Conservation (phyloP, 1,140 invertebrate genomes). For the Nasonia giraulti region DNA sequence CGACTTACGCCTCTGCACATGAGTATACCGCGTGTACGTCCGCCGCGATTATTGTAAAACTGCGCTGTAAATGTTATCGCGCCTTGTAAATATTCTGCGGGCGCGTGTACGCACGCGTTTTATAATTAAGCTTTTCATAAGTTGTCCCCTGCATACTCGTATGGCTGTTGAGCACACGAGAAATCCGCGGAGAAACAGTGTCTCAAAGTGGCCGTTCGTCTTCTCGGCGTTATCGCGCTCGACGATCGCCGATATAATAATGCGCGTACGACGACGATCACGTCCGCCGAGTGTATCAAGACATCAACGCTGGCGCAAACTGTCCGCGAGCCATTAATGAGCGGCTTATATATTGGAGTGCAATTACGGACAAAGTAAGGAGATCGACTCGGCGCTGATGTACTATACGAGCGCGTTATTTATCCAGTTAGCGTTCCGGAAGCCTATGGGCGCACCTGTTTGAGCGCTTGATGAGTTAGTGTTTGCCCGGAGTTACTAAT, state of each 20-base stretch:
- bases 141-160: no score
- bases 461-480: not conserved
- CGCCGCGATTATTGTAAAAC: not conserved
- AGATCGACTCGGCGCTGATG: not conserved
- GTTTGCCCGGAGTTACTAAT: not conserved
- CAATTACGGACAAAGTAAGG: constrained; percentile 36
- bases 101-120: not conserved
- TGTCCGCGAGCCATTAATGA: constrained; percentile 39
- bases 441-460: constrained; percentile 36
- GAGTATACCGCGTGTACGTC: not conserved
- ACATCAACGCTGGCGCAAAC: constrained; percentile 20
- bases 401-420: constrained; percentile 19
- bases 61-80: not conserved
- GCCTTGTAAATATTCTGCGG: not conserved
- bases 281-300: constrained; percentile 7
- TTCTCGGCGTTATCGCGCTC: not conserved
- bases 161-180: not conserved
- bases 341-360: not conserved
- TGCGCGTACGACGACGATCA: not conserved
- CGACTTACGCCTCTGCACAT: not conserved
- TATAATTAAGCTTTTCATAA: not conserved
- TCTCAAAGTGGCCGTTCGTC: constrained; percentile 9
- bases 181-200: constrained; percentile 6
- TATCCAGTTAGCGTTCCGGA: constrained; percentile 37
- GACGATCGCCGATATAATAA: not conserved